Percentiles rank a stretch among this genome's conserved stretches.
Evolutionary conservation across 2,797 vertebrate species (phyloP).

Genomic region (Hipposideros larvatus): DNA sequence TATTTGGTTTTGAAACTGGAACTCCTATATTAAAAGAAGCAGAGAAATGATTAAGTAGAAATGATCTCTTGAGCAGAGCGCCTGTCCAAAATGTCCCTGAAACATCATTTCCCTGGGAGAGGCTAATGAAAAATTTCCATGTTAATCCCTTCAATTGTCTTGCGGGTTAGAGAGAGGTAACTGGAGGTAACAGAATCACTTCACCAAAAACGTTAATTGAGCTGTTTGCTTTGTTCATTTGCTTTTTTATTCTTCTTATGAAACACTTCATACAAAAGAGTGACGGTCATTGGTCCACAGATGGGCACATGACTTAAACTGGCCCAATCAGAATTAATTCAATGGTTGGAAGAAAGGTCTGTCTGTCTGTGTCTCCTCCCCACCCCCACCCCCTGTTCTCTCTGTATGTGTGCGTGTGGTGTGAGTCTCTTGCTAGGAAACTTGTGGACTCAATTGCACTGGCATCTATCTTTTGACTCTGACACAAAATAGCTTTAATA

Average conservation of each 20-base stretch:
- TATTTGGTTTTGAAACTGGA: conserved; percentile 67
- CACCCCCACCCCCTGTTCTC: too few relatives aligned
- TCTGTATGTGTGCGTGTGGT: background rate
- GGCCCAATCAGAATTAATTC: background rate
- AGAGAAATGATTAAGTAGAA: conserved; percentile 36
- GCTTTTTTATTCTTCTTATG: background rate
- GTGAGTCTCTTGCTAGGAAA: background rate
- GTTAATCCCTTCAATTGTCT: background rate
- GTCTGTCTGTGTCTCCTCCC: too few relatives aligned
- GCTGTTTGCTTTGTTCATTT: background rate
- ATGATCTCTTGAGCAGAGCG: background rate
- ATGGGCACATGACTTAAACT: background rate
- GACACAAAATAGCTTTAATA: background rate
- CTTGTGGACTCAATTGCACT: background rate
- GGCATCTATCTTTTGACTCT: background rate
- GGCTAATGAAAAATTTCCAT: background rate
- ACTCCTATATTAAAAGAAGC: conserved; percentile 66
- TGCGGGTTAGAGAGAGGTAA: background rate
- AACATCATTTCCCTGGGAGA: background rate
- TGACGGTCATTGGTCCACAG: background rate
- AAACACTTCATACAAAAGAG: background rate
- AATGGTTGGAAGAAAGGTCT: background rate
- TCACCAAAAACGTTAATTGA: background rate
- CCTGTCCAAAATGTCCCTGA: conserved; percentile 21
- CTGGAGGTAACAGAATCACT: background rate